phyloP scores from a whole-genome alignment of 2,113 vertebrate genomes.

The Hippocampus mohnikei region DNA sequence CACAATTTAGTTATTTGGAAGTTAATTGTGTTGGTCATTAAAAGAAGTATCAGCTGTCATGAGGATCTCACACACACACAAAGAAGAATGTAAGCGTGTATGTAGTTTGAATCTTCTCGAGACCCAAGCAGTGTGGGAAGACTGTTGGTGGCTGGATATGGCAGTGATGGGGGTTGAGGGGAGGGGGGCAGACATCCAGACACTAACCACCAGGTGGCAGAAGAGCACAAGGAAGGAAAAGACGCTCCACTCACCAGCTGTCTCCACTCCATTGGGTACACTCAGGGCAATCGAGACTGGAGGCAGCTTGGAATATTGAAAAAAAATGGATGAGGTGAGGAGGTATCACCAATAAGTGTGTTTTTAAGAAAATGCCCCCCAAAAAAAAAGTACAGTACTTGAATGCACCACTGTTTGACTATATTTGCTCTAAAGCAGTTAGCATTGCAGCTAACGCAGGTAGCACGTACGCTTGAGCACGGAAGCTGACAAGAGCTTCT shows the following conservation, averaged over 20 bases:
- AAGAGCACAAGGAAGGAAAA: conserved; percentile 70
- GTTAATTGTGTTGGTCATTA: conserved; percentile 71
- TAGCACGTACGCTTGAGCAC: too few relatives aligned
- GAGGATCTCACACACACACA: conserved; percentile 36
- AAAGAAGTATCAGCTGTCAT: conserved; percentile 66
- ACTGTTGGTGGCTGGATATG: neutral
- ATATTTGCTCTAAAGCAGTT: too few relatives aligned
- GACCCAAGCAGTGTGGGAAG: conserved; percentile 23
- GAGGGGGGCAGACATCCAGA: conserved; percentile 15
- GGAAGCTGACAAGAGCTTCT: too few relatives aligned
- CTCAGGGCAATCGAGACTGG: neutral
- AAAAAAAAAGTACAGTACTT: too few relatives aligned
- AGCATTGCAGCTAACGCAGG: too few relatives aligned
- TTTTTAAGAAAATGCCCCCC: too few relatives aligned
- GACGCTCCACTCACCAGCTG: neutral
- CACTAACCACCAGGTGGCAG: conserved; percentile 72
- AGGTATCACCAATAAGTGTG: too few relatives aligned
- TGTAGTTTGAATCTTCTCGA: conserved; percentile 55
- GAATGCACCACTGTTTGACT: too few relatives aligned
- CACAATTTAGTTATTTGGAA: conserved; percentile 30
- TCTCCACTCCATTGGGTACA: neutral
- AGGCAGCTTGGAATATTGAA: too few relatives aligned
- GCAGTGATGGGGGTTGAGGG: neutral
- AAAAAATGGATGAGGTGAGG: too few relatives aligned
- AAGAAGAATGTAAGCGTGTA: conserved; percentile 44